Percentiles rank a stretch among this genome's conserved stretches.
These are phyloP conservation scores for Coenonympha arcania DNA, from an alignment of 2,888 invertebrate species.

Conservation along the genomic window DNA sequence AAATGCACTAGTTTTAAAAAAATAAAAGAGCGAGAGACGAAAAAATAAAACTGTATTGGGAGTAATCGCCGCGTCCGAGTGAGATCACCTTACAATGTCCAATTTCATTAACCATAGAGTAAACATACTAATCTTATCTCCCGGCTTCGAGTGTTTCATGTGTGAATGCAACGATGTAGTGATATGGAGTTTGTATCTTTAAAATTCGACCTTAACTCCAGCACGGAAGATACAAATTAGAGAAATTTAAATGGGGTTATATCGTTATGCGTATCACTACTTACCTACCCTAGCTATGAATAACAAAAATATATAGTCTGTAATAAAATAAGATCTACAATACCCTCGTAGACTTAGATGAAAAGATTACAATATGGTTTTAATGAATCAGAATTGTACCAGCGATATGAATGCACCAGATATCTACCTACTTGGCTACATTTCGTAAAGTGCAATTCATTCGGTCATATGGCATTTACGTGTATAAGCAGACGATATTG, in stretches of 20 bases:
- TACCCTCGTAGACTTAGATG: constrained; percentile 18
- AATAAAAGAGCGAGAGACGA: background rate
- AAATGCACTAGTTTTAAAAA: background rate
- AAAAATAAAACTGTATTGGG: constrained; percentile 12
- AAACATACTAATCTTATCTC: constrained; percentile 33
- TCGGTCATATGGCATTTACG: too few relatives aligned
- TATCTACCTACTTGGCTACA: too few relatives aligned
- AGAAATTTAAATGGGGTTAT: background rate
- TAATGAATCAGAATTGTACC: constrained; percentile 30
- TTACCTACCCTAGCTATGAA: too few relatives aligned
- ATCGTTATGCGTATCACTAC: too few relatives aligned
- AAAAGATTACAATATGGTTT: constrained; percentile 19
- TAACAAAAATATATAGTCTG: too few relatives aligned
- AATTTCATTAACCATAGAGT: constrained; percentile 31
- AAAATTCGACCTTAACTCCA: constrained; percentile 11
- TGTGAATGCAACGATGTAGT: constrained; percentile 3
- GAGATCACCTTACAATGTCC: constrained; percentile 26
- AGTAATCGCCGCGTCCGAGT: constrained; percentile 20
- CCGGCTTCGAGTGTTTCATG: constrained; percentile 8
- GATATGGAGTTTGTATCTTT: background rate
- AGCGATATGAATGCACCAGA: too few relatives aligned
- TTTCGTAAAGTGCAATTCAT: too few relatives aligned
- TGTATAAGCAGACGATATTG: too few relatives aligned
- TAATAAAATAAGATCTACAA: too few relatives aligned
- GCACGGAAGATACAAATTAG: constrained; percentile 4